Conservation (phyloP, 2,888 invertebrate genomes). For the Julus scanicus region DNA sequence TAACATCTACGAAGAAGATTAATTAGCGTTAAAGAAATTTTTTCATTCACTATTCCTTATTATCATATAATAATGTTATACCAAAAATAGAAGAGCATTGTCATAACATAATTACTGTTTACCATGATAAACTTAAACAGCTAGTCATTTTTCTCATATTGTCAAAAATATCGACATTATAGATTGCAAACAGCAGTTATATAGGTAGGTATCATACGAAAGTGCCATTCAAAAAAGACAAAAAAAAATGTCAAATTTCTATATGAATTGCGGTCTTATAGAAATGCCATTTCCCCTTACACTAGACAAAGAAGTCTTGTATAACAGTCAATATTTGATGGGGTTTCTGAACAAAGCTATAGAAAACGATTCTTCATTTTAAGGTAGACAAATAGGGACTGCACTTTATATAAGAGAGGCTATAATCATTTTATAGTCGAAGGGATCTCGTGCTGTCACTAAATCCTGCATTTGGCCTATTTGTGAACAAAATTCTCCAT, state of each 20-base stretch:
- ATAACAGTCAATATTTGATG: conserved; percentile 23
- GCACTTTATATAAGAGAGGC: not conserved
- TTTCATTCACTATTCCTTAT: too few relatives aligned
- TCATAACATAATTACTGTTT: not conserved
- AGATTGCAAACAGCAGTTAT: not conserved
- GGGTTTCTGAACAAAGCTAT: not conserved
- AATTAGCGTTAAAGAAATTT: too few relatives aligned
- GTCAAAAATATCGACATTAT: not conserved
- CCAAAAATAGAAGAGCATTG: too few relatives aligned
- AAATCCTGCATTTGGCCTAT: not conserved
- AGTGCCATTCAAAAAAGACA: not conserved
- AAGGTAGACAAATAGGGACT: not conserved
- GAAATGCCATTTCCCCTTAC: not conserved
- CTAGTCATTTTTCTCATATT: too few relatives aligned
- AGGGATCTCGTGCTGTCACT: not conserved
- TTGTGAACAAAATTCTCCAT: not conserved
- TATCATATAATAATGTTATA: too few relatives aligned
- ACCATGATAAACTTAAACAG: not conserved
- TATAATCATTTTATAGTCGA: conserved; percentile 20
- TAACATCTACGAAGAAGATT: too few relatives aligned
- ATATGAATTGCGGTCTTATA: not conserved
- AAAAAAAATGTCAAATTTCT: not conserved
- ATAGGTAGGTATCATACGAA: not conserved
- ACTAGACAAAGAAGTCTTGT: conserved; percentile 1
- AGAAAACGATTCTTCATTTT: not conserved